Evolutionary conservation across 92 coral and sea anemone genomes (phyloP), one percentile per base, ranked within the genome.

Genomic region (Umimayanthus kanabou): DNA sequence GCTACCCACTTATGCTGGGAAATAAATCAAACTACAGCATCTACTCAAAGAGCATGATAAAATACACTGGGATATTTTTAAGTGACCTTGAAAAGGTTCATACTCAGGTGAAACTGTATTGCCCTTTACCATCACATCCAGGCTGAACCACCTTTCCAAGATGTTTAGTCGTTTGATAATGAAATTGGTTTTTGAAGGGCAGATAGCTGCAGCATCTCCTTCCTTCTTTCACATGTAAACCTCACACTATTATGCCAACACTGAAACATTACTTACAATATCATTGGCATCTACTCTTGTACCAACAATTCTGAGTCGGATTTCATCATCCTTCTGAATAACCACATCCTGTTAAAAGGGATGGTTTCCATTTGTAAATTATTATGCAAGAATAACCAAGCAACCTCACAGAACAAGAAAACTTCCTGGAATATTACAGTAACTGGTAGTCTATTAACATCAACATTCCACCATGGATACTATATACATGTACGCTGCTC

Each of bases 271-370:
- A 95, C 99, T 95, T 50, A 96, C 99, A 88, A 96, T 96, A 45
- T 96, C 99, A 91, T 95, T 96, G 73, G 99, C 99, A 91, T 96
- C 99, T 18, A 96, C 98, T 87, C 99, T 91, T 18, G 99, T 96
- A n/a, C 99, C 99, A 43, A 96, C 98, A 69, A 96, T 92, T 55
- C 99, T 85, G 45, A 96, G 92, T 39, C 99, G 89, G 83, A 96
- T 96, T 86, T 96, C 99, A 90, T 96, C 99, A 90, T 92, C 94
- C 86, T 96, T 96, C 83, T 96, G 99, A 53, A 95, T 95, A 33
- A 96, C 99, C 74, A 92, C 96, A 85, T 96, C 99, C 99, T 96
- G 69, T 61, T 20, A 18, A 61, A 18, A 61, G 22, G 7, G 69
- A 61, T 3, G 26, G 6, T 3, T 61, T 18, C 25, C 13, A 61